Evolutionary conservation across 1,140 invertebrate genomes (phyloP), one percentile per base, ranked within the genome.

Genomic region (Drosophila rufa): DNA sequence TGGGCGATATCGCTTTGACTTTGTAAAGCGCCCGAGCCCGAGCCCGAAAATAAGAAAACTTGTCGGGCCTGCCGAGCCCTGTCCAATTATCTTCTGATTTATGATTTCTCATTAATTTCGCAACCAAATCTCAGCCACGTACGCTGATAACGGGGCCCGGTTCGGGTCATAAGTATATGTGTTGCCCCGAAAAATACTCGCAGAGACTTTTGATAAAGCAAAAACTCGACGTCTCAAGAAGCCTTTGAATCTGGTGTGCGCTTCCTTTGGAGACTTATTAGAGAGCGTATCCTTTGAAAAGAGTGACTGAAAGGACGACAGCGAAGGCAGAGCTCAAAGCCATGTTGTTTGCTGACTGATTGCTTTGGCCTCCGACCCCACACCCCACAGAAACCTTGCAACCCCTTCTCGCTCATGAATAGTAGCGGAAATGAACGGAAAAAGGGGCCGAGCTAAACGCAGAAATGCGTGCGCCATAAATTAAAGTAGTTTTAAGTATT

Each of bases 381-480:
- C 9, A 5, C 12, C 9, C 30, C 14, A 17, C 22, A 25, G 22
- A 11, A 30, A 22, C n/a, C 19, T n/a, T 33, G 19, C 53, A 45
- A 65, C 40, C 62, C 60, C 33, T 36, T 57, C 43, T 60, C 60
- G 6, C 60, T 42, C 69, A 60, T 73, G 69, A 73, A 73, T 71
- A 51, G 69, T 15, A 73, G 58, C 69, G 68, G 69, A 73, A 73
- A 73, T 73, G 71, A 74, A 71, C 55, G 71, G 71, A 47, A 74
- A 74, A 46, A 50, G 40, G 74, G 74, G 55, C 38, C 27, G 55
- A 79, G 73, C 82, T 85, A 81, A 85, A 81, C 80, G 65, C 85
- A 89, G 83, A 83, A 87, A 87, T 87, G 84, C 84, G 84, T 87
- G 85, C 64, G 76, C 84, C 84, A 89, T 87, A 87, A 87, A 89